phyloP scores from a whole-genome alignment of 1,140 invertebrate species.

The Physella acuta region DNA sequence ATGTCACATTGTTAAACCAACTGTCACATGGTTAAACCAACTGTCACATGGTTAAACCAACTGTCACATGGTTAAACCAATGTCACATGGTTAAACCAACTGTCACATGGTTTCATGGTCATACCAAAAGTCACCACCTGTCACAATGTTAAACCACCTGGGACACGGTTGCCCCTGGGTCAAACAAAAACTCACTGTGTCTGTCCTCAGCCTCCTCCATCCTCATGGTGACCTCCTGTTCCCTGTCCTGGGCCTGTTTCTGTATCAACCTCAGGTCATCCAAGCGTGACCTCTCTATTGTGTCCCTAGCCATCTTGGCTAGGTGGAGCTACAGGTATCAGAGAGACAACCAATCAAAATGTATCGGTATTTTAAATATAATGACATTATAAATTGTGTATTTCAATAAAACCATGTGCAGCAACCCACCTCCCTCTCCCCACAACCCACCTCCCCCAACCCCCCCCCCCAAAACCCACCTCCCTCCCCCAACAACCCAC shows the following conservation, averaged over 20 bases:
- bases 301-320: constrained; percentile 50
- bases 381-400: too few species aligned
- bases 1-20: constrained; percentile 50
- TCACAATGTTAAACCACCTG: too few species aligned
- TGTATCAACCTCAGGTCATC: constrained; percentile 49
- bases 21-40: constrained; percentile 46
- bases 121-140: too few species aligned
- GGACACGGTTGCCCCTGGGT: too few species aligned
- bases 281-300: constrained; percentile 45
- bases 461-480: too few species aligned
- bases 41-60: constrained; percentile 29
- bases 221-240: constrained; percentile 44
- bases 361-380: background rate
- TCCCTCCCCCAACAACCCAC: too few species aligned
- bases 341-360: background rate
- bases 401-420: too few species aligned
- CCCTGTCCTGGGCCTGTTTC: constrained; percentile 44
- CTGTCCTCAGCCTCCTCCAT: constrained; percentile 51
- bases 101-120: too few species aligned
- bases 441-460: too few species aligned
- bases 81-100: background rate
- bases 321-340: constrained; percentile 43
- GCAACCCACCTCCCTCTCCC: too few species aligned
- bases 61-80: too few species aligned
- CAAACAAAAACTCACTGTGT: constrained; percentile 52